Conservation (phyloP, 2,797 vertebrate genomes). For the Malurus leucopterus region DNA sequence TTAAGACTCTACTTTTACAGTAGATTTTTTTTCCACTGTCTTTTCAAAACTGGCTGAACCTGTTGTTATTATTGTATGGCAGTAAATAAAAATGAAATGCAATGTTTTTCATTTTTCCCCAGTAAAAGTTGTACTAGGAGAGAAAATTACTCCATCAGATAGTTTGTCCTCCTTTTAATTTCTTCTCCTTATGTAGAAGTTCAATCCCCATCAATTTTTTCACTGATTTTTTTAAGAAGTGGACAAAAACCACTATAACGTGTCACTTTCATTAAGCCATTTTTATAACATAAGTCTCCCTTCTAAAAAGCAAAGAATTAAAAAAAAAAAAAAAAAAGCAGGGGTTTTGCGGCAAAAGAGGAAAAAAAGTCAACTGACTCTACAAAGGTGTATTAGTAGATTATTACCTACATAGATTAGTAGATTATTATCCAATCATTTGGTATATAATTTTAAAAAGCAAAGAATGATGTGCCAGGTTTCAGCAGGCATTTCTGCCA, state of each 20-base stretch:
- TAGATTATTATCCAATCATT: neutral
- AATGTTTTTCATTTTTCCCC: neutral
- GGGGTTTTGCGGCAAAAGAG: neutral
- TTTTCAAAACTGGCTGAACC: neutral
- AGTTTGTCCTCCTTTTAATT: neutral
- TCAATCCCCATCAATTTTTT: neutral
- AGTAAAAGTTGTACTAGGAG: neutral
- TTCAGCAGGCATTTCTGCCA: neutral
- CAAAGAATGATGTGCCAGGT: neutral
- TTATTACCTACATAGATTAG: neutral
- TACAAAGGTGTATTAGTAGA: neutral
- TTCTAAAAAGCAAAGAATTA: neutral
- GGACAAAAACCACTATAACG: accelerated
- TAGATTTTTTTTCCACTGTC: neutral
- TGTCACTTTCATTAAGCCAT: neutral
- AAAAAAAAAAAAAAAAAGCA: neutral
- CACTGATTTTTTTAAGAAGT: neutral
- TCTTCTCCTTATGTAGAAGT: neutral
- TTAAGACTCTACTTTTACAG: neutral
- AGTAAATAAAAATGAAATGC: neutral
- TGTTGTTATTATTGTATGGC: neutral
- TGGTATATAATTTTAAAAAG: neutral
- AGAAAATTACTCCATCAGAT: neutral
- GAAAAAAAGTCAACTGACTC: neutral
- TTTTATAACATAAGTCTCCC: neutral